These are phyloP conservation scores for Etheostoma nigrum DNA, from an alignment of 2,797 vertebrate species.

Conservation along the genomic window DNA sequence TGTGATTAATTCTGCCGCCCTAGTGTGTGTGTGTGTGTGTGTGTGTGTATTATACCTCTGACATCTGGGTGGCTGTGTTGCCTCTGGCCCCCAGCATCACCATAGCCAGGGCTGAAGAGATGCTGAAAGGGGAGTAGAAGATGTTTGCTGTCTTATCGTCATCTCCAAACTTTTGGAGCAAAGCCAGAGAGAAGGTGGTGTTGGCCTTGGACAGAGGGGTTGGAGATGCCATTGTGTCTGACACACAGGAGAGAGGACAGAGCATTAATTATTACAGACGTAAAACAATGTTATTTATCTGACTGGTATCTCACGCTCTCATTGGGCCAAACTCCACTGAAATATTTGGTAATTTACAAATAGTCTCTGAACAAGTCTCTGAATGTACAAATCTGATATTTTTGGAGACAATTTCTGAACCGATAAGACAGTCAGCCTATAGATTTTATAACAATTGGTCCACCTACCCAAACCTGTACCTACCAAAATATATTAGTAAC, in stretches of 20 bases:
- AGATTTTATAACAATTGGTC: too few relatives aligned
- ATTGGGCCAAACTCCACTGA: background rate
- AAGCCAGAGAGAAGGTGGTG: conserved; percentile 81
- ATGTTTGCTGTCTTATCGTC: conserved; percentile 77
- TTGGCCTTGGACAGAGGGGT: conserved; percentile 75
- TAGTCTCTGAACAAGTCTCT: background rate
- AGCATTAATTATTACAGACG: background rate
- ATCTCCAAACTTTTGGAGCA: conserved; percentile 83
- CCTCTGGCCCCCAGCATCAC: conserved; percentile 87
- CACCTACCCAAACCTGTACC: background rate
- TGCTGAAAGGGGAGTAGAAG: conserved; percentile 88
- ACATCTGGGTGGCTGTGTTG: conserved; percentile 88
- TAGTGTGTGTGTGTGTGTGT: background rate
- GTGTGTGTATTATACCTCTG: conserved; percentile 76
- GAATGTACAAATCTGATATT: background rate
- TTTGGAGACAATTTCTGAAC: background rate
- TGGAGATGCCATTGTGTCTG: conserved; percentile 73
- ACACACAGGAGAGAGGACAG: background rate
- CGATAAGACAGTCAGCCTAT: background rate
- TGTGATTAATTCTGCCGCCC: too few relatives aligned
- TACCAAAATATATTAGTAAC: background rate
- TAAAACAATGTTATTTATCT: too few relatives aligned
- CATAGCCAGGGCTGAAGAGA: conserved; percentile 91
- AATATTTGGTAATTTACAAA: background rate
- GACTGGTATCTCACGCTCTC: background rate